These are phyloP conservation scores for Dipus sagitta DNA, from an alignment of 2,797 vertebrate genomes.

Conservation along the genomic window DNA sequence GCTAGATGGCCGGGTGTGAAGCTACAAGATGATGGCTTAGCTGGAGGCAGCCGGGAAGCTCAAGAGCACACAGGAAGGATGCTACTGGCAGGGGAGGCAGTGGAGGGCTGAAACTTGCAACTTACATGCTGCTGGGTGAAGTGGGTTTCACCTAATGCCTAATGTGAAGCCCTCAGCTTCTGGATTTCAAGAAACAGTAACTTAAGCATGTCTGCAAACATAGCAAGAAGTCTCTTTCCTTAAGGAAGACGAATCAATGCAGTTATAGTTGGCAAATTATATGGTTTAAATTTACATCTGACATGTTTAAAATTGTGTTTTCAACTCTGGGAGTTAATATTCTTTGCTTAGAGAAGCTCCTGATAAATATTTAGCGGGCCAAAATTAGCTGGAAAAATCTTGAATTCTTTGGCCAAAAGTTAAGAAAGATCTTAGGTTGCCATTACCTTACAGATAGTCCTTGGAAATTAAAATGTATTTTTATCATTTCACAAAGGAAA, in stretches of 20 bases:
- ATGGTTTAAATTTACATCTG: not conserved
- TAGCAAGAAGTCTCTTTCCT: constrained; percentile 34
- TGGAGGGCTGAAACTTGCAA: constrained; percentile 83
- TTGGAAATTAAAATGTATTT: constrained; percentile 62
- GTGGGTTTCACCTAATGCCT: constrained; percentile 68
- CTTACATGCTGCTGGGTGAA: constrained; percentile 68
- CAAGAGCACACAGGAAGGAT: constrained; percentile 78
- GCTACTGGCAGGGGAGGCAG: constrained; percentile 76
- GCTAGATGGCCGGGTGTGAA: constrained; percentile 85
- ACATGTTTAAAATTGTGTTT: constrained; percentile 71
- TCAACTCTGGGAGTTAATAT: constrained; percentile 47
- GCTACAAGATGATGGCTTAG: constrained; percentile 83
- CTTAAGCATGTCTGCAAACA: constrained; percentile 78
- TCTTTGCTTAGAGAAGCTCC: constrained; percentile 71
- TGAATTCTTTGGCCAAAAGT: constrained; percentile 77
- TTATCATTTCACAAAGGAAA: constrained; percentile 73
- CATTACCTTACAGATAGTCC: constrained; percentile 77
- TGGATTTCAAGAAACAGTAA: constrained; percentile 82
- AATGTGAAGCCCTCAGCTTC: constrained; percentile 80
- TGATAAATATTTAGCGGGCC: constrained; percentile 76
- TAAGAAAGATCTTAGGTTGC: constrained; percentile 78
- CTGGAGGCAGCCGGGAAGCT: constrained; percentile 82
- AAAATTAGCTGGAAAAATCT: constrained; percentile 70
- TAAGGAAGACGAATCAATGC: constrained; percentile 67
- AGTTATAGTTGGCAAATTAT: constrained; percentile 84